phyloP scores from a whole-genome alignment of 2,113 vertebrate genomes.

The Pimephales promelas region DNA sequence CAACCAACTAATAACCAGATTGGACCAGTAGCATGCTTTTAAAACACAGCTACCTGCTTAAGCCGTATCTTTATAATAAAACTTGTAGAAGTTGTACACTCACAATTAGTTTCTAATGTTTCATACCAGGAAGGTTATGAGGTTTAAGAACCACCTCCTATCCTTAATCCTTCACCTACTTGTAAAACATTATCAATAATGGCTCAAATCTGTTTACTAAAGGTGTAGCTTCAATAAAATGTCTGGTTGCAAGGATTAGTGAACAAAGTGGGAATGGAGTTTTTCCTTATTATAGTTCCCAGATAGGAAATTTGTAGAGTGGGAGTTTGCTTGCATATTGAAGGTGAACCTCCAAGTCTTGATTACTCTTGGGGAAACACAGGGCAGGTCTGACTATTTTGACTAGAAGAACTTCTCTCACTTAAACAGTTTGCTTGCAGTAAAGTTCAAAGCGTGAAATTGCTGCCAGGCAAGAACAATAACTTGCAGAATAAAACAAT shows the following conservation, averaged over 20 bases:
- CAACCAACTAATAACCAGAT: not conserved
- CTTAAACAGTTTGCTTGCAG: slow-evolving; percentile 45
- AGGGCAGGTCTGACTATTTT: slow-evolving; percentile 23
- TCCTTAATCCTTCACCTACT: not conserved
- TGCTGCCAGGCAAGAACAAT: slow-evolving; percentile 13
- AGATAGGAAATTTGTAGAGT: not conserved
- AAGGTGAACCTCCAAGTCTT: slow-evolving; percentile 16
- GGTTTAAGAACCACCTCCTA: slow-evolving; percentile 17
- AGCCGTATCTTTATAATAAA: not conserved
- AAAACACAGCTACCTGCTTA: not conserved
- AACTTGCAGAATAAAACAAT: not conserved
- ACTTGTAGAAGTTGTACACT: not conserved
- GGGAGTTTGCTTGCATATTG: slow-evolving; percentile 7
- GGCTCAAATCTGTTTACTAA: not conserved
- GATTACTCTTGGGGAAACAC: slow-evolving; percentile 33
- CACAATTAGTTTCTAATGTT: not conserved
- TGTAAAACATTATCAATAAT: slow-evolving; percentile 22
- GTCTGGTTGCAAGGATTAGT: not conserved
- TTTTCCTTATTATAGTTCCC: not conserved
- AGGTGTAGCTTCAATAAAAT: not conserved
- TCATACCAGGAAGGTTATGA: not conserved
- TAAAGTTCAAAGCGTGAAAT: slow-evolving; percentile 37
- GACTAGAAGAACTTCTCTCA: slow-evolving; percentile 41
- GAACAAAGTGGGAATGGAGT: not conserved
- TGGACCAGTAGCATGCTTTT: not conserved